Percentiles rank a stretch among this genome's conserved stretches.
These are phyloP conservation scores for Acinonyx jubatus DNA, from an alignment of 2,113 vertebrate species.

Conservation along the genomic window DNA sequence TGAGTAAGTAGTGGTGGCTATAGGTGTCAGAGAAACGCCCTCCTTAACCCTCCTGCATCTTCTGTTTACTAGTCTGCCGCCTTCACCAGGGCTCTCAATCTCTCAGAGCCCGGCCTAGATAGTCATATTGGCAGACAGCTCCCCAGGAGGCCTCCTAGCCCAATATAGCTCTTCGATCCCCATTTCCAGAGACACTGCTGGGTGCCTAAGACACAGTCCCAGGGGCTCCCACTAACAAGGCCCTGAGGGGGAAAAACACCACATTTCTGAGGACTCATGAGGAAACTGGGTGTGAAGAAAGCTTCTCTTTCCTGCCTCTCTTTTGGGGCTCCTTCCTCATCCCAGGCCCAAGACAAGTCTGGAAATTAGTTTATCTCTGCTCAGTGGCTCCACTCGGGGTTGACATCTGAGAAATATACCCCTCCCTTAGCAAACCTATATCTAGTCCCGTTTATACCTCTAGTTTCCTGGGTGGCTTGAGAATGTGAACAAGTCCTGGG, in stretches of 20 bases:
- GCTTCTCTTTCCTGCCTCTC: background rate
- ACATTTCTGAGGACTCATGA: background rate
- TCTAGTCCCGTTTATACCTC: background rate
- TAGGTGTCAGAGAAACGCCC: background rate
- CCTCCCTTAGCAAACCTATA: background rate
- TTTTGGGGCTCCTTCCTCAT: background rate
- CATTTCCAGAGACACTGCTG: background rate
- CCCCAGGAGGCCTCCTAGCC: background rate
- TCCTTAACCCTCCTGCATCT: background rate
- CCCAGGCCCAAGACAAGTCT: background rate
- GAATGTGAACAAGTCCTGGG: background rate
- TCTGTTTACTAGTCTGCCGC: background rate
- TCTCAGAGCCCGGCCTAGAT: background rate
- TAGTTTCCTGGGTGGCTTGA: background rate
- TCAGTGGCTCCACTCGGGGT: background rate
- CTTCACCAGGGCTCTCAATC: background rate
- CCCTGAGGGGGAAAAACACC: background rate
- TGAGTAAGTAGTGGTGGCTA: background rate
- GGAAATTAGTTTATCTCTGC: background rate
- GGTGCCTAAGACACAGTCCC: background rate
- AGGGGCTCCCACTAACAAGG: constrained; percentile 12
- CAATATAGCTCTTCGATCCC: background rate
- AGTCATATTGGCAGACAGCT: background rate
- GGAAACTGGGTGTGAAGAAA: background rate
- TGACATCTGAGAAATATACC: background rate